phyloP scores from a whole-genome alignment of 2,113 vertebrate genomes.

The Sapayoa aenigma region DNA sequence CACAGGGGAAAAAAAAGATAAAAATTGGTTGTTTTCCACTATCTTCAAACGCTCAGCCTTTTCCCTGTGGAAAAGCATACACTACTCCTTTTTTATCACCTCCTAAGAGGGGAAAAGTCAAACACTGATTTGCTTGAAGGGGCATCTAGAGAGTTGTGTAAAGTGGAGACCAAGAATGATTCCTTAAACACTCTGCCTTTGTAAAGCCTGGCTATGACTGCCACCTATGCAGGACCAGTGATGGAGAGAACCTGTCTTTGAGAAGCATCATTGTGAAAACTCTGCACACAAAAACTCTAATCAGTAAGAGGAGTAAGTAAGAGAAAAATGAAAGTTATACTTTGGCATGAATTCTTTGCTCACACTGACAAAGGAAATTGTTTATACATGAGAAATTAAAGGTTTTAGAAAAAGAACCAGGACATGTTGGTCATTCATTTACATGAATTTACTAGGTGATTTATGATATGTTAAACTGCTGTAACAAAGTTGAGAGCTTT shows the following conservation, averaged over 20 bases:
- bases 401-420: not conserved
- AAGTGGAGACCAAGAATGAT: rapidly evolving
- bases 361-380: not conserved
- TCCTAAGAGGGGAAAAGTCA: not conserved
- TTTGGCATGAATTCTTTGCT: not conserved
- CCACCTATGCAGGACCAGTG: rapidly evolving
- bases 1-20: not conserved
- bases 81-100: not conserved
- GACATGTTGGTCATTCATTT: not conserved
- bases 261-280: not conserved
- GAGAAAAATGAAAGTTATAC: not conserved
- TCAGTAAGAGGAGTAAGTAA: not conserved
- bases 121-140: not conserved
- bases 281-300: not conserved
- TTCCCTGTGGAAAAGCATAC: not conserved
- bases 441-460: not conserved
- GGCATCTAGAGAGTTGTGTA: not conserved
- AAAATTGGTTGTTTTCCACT: not conserved
- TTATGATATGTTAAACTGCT: not conserved
- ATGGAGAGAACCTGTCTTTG: not conserved
- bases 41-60: not conserved
- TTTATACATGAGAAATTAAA: not conserved
- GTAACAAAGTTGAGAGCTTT: not conserved
- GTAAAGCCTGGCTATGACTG: not conserved
- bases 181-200: not conserved